These are phyloP conservation scores for Rotaria magnacalcarata DNA, from an alignment of 2,888 invertebrate species.

Conservation along the genomic window DNA sequence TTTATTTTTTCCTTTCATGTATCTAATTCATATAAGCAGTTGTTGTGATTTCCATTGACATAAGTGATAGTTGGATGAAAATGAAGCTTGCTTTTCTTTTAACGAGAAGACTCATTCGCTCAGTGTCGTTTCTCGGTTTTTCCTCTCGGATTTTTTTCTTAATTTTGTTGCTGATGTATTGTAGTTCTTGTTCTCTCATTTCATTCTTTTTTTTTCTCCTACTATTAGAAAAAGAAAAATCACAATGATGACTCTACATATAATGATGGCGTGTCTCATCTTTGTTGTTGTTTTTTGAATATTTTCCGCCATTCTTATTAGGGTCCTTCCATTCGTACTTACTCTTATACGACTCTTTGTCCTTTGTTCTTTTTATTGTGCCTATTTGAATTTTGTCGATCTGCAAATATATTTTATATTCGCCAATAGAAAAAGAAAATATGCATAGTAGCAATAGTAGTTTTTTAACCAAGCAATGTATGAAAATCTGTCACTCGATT, in stretches of 20 bases:
- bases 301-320: neutral
- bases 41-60: neutral
- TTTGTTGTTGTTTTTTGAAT: neutral
- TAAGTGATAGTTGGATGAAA: neutral
- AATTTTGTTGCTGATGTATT: too few relatives aligned
- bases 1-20: neutral
- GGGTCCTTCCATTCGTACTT: neutral
- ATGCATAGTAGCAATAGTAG: neutral
- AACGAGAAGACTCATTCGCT: neutral
- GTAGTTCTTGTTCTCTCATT: too few relatives aligned
- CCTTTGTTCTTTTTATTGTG: neutral
- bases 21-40: neutral
- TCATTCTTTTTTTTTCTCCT: neutral
- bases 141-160: neutral
- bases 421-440: neutral
- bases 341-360: neutral
- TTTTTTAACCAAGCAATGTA: neutral
- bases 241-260: neutral
- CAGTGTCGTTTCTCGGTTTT: neutral
- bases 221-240: neutral
- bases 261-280: slow-evolving; percentile 1
- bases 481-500: slow-evolving; percentile 15
- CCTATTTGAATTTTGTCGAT: neutral
- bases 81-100: neutral
- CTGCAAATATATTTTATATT: neutral